Percentiles rank a stretch among this genome's conserved stretches.
Evolutionary conservation across 2,797 vertebrate species (phyloP).

Genomic region (Mus spretus): DNA sequence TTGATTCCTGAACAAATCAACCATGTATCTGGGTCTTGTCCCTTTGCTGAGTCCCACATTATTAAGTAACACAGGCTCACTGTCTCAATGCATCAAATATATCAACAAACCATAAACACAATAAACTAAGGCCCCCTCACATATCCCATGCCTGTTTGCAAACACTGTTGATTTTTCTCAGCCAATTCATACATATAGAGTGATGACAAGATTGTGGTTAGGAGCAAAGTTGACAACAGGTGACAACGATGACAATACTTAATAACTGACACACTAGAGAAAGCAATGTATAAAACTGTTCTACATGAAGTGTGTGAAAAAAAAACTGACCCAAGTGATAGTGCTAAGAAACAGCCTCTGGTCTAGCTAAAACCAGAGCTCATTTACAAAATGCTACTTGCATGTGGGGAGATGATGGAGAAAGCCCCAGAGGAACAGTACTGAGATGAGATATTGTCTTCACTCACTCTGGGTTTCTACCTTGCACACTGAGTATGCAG

Average conservation of each 20-base stretch:
- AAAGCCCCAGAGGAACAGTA: not conserved
- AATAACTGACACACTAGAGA: not conserved
- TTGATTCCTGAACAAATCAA: not conserved
- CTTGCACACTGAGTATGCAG: not conserved
- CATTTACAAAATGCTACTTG: fast-evolving
- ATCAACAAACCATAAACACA: not conserved
- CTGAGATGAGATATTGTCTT: not conserved
- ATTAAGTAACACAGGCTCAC: not conserved
- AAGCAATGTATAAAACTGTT: not conserved
- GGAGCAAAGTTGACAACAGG: not conserved
- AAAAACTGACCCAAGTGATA: not conserved
- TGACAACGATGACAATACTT: not conserved
- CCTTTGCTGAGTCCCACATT: not conserved
- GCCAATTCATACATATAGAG: not conserved
- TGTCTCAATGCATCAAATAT: not conserved
- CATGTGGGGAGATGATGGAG: not conserved
- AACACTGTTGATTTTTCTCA: not conserved
- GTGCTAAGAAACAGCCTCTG: not conserved
- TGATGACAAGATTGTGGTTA: not conserved
- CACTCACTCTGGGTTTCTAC: not conserved
- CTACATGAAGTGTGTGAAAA: not conserved
- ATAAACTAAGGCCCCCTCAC: not conserved
- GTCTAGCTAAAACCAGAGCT: not conserved
- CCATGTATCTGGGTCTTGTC: not conserved
- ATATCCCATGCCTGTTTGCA: not conserved